phyloP scores from a whole-genome alignment of 2,888 invertebrate species.

The Himalopsyche tibetana region DNA sequence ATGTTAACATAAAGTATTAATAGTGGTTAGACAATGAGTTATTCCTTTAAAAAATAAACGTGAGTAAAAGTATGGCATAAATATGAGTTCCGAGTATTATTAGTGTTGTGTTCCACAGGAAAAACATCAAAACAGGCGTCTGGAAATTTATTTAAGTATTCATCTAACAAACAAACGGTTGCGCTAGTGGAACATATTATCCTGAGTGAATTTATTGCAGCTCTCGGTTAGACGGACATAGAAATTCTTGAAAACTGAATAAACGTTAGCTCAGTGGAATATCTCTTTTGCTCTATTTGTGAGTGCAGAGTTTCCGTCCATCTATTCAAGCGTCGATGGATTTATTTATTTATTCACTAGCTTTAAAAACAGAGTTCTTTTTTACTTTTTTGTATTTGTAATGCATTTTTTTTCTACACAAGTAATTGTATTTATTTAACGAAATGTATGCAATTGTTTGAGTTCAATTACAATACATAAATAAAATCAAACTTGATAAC shows the following conservation, averaged over 20 bases:
- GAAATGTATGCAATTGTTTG: too few relatives aligned
- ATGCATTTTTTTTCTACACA: neutral
- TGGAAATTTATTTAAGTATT: neutral
- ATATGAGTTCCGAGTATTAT: too few relatives aligned
- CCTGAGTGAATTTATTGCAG: neutral
- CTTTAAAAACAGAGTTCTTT: neutral
- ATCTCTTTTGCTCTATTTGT: constrained; percentile 8
- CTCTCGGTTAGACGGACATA: neutral
- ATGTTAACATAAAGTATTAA: too few relatives aligned
- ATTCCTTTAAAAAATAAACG: too few relatives aligned
- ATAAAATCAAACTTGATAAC: too few relatives aligned
- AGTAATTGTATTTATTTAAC: neutral
- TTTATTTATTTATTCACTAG: neutral
- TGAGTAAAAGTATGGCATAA: too few relatives aligned
- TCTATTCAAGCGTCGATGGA: neutral
- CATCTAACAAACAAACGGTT: neutral
- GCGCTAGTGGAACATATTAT: too few relatives aligned
- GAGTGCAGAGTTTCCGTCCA: neutral
- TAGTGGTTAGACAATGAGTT: too few relatives aligned
- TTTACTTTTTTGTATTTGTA: neutral
- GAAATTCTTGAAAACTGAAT: neutral
- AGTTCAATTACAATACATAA: too few relatives aligned
- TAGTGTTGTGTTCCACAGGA: too few relatives aligned
- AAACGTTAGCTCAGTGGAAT: constrained; percentile 3
- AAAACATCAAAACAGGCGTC: neutral